Evolutionary conservation across 2,797 vertebrate genomes (phyloP).

Genomic region (Phataginus tetradactyla): DNA sequence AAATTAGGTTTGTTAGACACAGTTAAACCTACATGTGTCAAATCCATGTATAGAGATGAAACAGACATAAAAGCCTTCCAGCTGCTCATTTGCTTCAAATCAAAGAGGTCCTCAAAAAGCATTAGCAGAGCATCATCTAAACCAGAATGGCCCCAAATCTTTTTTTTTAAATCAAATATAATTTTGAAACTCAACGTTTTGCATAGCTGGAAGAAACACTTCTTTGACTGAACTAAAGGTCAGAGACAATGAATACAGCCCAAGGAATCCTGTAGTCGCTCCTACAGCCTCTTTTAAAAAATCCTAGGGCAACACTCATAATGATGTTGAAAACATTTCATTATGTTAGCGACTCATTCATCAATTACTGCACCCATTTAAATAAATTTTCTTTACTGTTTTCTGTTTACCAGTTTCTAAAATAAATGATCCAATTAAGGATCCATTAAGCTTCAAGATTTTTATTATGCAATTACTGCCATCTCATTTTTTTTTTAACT

Average conservation of each 20-base stretch:
- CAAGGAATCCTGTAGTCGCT: not conserved
- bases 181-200: not conserved
- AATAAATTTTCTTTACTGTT: not conserved
- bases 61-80: not conserved
- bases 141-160: not conserved
- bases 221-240: not conserved
- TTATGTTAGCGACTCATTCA: not conserved
- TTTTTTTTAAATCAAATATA: not conserved
- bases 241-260: not conserved
- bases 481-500: not conserved
- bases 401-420: not conserved
- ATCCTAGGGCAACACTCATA: not conserved
- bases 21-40: not conserved
- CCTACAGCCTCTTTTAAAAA: not conserved
- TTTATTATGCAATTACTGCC: constrained; percentile 4
- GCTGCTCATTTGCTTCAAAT: not conserved
- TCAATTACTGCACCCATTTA: not conserved
- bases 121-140: not conserved
- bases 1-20: not conserved
- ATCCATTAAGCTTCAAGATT: not conserved
- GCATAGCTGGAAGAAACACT: not conserved
- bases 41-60: not conserved
- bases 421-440: constrained; percentile 39
- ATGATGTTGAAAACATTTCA: not conserved
- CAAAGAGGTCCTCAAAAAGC: not conserved